phyloP scores from a whole-genome alignment of 2,113 vertebrate species.

The Heptranchias perlo region DNA sequence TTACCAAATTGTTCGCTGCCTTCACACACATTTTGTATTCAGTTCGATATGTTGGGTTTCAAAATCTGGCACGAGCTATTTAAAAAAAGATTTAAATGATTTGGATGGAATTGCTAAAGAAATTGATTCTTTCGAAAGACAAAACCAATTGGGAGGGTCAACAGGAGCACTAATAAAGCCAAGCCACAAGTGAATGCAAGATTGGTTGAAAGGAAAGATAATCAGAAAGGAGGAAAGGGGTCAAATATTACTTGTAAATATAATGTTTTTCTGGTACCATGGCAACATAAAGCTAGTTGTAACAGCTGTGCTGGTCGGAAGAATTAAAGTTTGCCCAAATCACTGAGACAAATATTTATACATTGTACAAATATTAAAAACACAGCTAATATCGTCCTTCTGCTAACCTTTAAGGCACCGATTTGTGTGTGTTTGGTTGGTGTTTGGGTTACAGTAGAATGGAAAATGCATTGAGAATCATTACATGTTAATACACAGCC shows the following conservation, averaged over 20 bases:
- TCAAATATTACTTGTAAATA: background rate
- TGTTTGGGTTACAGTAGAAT: background rate
- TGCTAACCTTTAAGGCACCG: too few species aligned
- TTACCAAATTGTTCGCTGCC: background rate
- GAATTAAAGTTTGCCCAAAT: background rate
- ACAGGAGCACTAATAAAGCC: background rate
- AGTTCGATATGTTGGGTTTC: background rate
- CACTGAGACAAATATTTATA: background rate
- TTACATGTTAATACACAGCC: background rate
- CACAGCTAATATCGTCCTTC: background rate
- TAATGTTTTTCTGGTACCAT: slow-evolving; percentile 8
- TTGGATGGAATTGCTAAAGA: background rate
- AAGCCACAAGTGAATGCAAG: background rate
- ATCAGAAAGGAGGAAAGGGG: slow-evolving; percentile 24
- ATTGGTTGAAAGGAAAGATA: background rate
- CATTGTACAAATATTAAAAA: background rate
- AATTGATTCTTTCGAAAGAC: background rate
- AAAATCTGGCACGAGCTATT: background rate
- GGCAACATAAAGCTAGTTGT: background rate
- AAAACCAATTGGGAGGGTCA: background rate
- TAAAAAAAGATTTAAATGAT: background rate
- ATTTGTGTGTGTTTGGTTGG: too few species aligned
- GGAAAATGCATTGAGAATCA: background rate
- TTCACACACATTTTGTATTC: background rate
- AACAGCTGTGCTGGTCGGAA: background rate